Base-by-base conservation (phyloP, 2,113 vertebrate species). In the Choloepus hoffmanni region DNA sequence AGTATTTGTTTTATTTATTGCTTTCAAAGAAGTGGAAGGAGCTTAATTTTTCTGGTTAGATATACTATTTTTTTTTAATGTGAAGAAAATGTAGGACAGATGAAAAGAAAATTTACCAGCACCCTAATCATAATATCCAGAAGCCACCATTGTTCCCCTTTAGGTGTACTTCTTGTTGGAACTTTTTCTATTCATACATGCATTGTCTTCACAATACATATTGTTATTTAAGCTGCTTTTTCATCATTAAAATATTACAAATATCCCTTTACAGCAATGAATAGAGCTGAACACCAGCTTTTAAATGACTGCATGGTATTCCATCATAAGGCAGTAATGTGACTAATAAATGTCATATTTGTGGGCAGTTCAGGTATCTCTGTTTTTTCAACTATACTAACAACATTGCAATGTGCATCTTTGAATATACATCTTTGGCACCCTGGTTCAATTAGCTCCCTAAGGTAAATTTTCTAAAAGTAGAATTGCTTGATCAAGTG, bases 51-150 rank as follows among this genome's bases (percentile, higher is more conserved):
- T 73, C 48, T 55, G 26, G 58, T 62, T 95, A 53, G 62, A 70
- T 19, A 70, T 53, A 50, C 7, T 84, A 5, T 95, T 76, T 94
- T 81, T 92, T 85, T 89, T 65, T 36, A 85, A 81, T 60, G 76
- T 90, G 68, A 96, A 90, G 33, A 53, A 68, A 92, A 81, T 68
- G 23, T 28, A 85, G 15, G 65, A 89, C 83, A 87, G n/a, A 18
- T 83, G 21, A 76, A 68, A 62, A n/a, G 83, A 36, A 7, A 13
- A 21, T n/a, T 53, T 45, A 63, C 36, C 36, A 36, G 36, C 26
- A 53, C 28, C 68, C 18, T 81, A 76, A 89, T 55, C 45, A 87
- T 60, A 85, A n/a, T 73, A 94, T 72, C n/a, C n/a, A 73, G 68
- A 93, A 89, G 72, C 10, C 78, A 36, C n/a, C 55, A 48, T 3